Base-by-base conservation (phyloP, 2,797 vertebrate species). In the Urophycis tenuis region DNA sequence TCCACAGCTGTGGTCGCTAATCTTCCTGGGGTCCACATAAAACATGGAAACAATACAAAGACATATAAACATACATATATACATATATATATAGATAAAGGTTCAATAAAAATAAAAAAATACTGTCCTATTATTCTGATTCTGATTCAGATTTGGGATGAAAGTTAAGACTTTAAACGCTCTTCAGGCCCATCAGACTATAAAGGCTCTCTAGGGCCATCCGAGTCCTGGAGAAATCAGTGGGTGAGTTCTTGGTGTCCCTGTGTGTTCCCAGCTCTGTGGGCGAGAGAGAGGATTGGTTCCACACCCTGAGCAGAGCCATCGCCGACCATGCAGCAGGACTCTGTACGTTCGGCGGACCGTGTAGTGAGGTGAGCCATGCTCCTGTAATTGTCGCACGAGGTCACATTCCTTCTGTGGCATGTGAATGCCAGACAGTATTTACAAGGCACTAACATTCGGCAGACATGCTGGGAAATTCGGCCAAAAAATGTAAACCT, bases 271-370 rank as follows among this genome's bases (percentile, higher is more conserved):
- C 30, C 89, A 99, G 97, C 85, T 99, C 97, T 36, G 94, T 94
- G 10, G 94, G 91, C 0, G 97, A 99, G 86, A 92, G 97, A 72
- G 97, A 99, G 33, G 97, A 99, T 87, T 99, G 97, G 97, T 96
- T 96, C 85, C 94, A 93, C 91, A 96, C 95, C 11, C 91, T 99
- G 82, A 95, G 94, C 88, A 93, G 95, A 84, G 93, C 95, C 30
- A 93, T 97, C 82, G 92, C 93, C 0, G 93, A 94, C 81, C 92
- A 94, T 0, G 91, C 91, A 1, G 92, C 93, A 25, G 92, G 93
- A n/a, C 92, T 92, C 73, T 93, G 92, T 81, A 94, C 92, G 0
- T 93, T 93, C 84, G 91, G 92, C 39, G 91, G 90, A 67, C 90
- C 92, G 73, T 92, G 92, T 81, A 92, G 86, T 79, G 93, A 94